phyloP scores from a whole-genome alignment of 1,140 invertebrate genomes.

The Euura lappo region DNA sequence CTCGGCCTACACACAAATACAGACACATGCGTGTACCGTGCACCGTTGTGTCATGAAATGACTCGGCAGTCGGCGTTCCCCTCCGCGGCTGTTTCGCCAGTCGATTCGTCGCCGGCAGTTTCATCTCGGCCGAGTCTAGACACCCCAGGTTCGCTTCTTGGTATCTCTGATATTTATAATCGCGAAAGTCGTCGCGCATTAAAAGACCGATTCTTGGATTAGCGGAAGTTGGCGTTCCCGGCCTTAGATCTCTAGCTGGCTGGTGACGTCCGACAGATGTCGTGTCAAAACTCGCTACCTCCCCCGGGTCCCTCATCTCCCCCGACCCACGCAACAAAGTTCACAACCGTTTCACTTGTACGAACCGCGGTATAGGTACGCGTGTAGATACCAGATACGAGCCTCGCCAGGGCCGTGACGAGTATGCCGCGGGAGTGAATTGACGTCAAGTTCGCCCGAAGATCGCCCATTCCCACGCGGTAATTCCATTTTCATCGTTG shows the following conservation, averaged over 20 bases:
- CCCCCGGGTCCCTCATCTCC: not conserved
- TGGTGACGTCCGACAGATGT: slow-evolving; percentile 43
- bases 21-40: not conserved
- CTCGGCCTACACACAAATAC: not conserved
- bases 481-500: no score
- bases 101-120: slow-evolving; percentile 11
- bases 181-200: slow-evolving; percentile 56
- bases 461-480: slow-evolving; percentile 12
- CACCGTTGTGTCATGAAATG: not conserved
- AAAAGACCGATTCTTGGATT: slow-evolving; percentile 60
- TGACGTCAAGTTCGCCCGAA: not conserved
- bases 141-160: slow-evolving; percentile 44
- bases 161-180: slow-evolving; percentile 61
- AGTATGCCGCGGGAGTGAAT: slow-evolving; percentile 1
- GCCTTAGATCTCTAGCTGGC: slow-evolving; percentile 54
- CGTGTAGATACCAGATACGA: no score
- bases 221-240: slow-evolving; percentile 50
- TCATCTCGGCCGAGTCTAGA: slow-evolving; percentile 17
- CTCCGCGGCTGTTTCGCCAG: slow-evolving; percentile 7
- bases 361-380: not conserved
- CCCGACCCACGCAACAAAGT: not conserved
- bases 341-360: not conserved
- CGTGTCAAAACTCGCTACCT: slow-evolving; percentile 32
- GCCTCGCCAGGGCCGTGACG: no score
- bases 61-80: not conserved